Evolutionary conservation across 30 jellyfish, hydroid and myxozoan species (phyloP), one percentile per base, ranked within the genome.

Genomic region (Aurelia sp.): DNA sequence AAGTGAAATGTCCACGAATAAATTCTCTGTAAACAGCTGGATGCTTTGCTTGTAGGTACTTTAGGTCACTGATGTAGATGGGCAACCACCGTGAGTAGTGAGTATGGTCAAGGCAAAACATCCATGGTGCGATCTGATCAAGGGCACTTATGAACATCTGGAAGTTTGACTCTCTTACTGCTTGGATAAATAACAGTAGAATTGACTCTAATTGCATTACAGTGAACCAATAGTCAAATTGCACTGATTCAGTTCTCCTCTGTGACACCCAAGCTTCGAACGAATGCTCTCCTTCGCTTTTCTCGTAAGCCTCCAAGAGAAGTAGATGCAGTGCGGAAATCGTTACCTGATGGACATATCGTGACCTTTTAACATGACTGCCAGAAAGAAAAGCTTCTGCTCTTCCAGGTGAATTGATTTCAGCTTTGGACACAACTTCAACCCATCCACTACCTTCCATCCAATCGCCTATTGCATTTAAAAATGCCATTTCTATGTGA

Each of bases 391-490:
- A 61, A 1, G 88, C 19, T 0, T 81, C 91, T 0, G 85, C 85
- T 3, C 62, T 51, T 1, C 92, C 96, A 12, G 88, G 71, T n/a
- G 96, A 47, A 30, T 13, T 76, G 10, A 87, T 71, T n/a, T 77
- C 81, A 4, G 92, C 88, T 31, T 87, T 30, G 58, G 27, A 71
- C 5, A 87, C 68, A 38, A 62, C 15, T 33, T 77, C 87, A 3
- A 67, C 92, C 92, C 96, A 87, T 17, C 92, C 96, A 78, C 81
- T 57, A 1, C 91, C 91, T 55, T 87, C 87, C 13, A 87, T 63
- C 92, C 91, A 87, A 69, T 76, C 88, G 2, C 96, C 96, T 30
- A 87, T 77, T 21, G 87, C 77, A 52, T 33, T 57, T 17, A 87
- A 13, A 40, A 86, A 78, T 2, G 87, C 92, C 82, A 55, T 27